Evolutionary conservation across 64 coral and sea anemone genomes (phyloP).

Genomic region (Platygyra sinensis): DNA sequence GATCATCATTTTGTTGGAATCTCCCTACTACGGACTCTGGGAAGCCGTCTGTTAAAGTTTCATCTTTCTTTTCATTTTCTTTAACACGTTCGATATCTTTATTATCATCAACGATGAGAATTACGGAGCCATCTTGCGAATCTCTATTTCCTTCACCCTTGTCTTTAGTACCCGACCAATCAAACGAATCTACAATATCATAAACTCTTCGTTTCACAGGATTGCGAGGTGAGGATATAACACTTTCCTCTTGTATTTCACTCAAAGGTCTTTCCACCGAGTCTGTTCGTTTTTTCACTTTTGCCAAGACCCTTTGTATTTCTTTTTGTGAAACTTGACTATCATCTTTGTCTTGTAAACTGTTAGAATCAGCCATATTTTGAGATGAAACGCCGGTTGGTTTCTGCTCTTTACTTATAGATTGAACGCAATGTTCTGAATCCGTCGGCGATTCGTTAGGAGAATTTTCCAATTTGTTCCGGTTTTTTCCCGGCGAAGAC

Average conservation of each 20-base stretch:
- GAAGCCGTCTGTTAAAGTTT: background rate
- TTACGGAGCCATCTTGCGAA: background rate
- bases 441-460: background rate
- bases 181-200: constrained; percentile 15
- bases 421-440: background rate
- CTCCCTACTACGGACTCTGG: background rate
- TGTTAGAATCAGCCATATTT: background rate
- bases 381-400: background rate
- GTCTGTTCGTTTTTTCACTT: background rate
- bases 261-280: background rate
- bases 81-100: background rate
- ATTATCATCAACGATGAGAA: background rate
- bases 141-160: background rate
- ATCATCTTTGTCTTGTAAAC: background rate
- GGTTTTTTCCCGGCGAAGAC: background rate
- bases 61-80: background rate
- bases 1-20: background rate
- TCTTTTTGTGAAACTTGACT: background rate
- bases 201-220: background rate
- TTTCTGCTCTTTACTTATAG: background rate
- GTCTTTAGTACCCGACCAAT: constrained; percentile 1
- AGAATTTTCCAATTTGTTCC: background rate
- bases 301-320: background rate
- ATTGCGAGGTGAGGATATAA: background rate
- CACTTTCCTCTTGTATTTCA: background rate